These are phyloP conservation scores for Gallinago media DNA, from an alignment of 2,113 vertebrate genomes.

Conservation along the genomic window DNA sequence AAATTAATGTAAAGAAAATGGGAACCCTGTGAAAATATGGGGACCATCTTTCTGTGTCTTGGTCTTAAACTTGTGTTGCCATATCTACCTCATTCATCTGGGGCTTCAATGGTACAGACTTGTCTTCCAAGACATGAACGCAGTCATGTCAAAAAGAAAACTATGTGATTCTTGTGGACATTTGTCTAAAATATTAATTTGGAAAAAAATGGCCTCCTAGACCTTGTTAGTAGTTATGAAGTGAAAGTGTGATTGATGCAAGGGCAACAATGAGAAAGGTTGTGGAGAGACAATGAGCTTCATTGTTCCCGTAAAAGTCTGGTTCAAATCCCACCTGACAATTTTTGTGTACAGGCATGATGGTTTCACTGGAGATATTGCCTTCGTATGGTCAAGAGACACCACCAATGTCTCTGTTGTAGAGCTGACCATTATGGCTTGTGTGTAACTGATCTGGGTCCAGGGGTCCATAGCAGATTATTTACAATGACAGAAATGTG, in stretches of 20 bases:
- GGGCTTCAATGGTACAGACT: background rate
- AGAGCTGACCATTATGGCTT: background rate
- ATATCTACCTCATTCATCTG: background rate
- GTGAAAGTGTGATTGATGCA: background rate
- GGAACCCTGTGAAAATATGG: background rate
- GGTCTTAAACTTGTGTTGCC: background rate
- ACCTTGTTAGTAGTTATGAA: background rate
- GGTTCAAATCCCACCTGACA: fast-evolving
- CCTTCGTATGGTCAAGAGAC: background rate
- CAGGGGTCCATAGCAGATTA: background rate
- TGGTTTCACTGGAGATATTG: background rate
- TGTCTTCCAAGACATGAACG: background rate
- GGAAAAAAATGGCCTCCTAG: background rate
- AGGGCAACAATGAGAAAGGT: background rate
- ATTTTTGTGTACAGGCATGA: fast-evolving
- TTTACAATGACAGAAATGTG: background rate
- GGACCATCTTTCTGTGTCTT: background rate
- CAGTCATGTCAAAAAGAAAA: background rate
- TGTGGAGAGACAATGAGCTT: background rate
- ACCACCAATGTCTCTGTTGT: background rate
- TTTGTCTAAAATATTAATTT: background rate
- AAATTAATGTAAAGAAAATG: background rate
- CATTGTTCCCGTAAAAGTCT: background rate
- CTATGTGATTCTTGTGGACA: fast-evolving
- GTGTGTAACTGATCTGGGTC: background rate